Evolutionary conservation across 2,113 vertebrate species (phyloP), one percentile per base, ranked within the genome.

Genomic region (Garra rufa): DNA sequence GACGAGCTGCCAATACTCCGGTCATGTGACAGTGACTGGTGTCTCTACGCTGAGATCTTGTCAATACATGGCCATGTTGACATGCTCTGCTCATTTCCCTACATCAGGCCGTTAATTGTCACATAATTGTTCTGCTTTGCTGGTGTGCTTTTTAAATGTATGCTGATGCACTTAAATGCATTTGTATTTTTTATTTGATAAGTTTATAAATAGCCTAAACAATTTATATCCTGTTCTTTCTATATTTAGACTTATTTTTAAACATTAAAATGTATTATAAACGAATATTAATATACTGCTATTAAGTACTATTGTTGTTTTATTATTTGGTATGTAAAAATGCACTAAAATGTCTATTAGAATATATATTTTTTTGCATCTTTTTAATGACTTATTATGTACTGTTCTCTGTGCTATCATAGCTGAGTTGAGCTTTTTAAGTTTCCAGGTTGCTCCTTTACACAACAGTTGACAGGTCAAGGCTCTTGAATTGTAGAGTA

Each of bases 11-110:
- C 93, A 81, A 94, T 95, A 94, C 87, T 89, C 87, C 83, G 90
- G 91, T 94, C 91, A 92, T 92, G 94, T 94, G 93, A 94, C 92
- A 91, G 87, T 92, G 93, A 93, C 91, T 92, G 89, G 91, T 93
- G 93, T 92, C 93, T 91, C 83, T 63, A n/a, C 84, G 83, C 88
- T 92, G 93, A 94, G 88, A 90, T 87, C 85, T 93, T 87, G 89
- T 94, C 93, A 91, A 95, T 94, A 94, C 84, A 8, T 84, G 79
- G 85, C 46, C 19, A 85, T 90, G 90, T 89, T 90, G 81, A 91
- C 91, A 93, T 90, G 88, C 87, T 67, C 86, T 89, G 87, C 86
- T 89, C 90, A 88, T 55, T n/a, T 55, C 19, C 52, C 52, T 55
- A 9, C 52, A n/a, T 9, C 17, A 52, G 50, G 17, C 50, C 17